These are phyloP conservation scores for Syndactyla subalaris DNA, from an alignment of 2,797 vertebrate genomes.

Conservation along the genomic window DNA sequence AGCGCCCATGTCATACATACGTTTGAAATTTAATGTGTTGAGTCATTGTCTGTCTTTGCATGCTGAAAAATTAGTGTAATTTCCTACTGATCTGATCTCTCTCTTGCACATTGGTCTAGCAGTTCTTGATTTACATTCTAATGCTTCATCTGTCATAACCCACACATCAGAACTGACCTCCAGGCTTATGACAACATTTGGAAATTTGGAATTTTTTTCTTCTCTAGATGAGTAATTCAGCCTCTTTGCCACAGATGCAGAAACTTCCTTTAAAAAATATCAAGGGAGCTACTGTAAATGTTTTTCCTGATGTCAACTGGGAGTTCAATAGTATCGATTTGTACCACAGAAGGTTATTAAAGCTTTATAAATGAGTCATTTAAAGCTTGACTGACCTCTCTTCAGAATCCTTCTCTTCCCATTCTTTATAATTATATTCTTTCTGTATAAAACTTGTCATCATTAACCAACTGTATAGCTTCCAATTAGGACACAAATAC, in stretches of 20 bases:
- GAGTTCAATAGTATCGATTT: conserved; percentile 40
- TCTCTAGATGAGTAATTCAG: not conserved
- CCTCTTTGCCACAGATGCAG: not conserved
- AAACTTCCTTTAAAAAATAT: not conserved
- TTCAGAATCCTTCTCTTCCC: conserved; percentile 15
- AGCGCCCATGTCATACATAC: not conserved
- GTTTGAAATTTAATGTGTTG: not conserved
- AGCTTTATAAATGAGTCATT: conserved; percentile 51
- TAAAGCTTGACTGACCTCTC: conserved; percentile 55
- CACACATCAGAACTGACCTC: conserved; percentile 12
- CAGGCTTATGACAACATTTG: not conserved
- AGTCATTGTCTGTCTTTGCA: not conserved
- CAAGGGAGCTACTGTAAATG: not conserved
- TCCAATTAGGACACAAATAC: conserved; percentile 42
- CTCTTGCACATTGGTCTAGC: not conserved
- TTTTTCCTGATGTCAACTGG: conserved; percentile 13
- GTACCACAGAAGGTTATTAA: conserved; percentile 52
- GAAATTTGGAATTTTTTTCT: not conserved
- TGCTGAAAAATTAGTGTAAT: not conserved
- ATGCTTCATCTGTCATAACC: conserved; percentile 10
- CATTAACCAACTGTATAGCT: conserved; percentile 36
- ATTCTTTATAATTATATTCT: conserved; percentile 36
- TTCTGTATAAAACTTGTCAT: conserved; percentile 50
- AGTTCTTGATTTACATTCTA: conserved; percentile 23
- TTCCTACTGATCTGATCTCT: not conserved